These are phyloP conservation scores for Hybognathus amarus DNA, from an alignment of 2,797 vertebrate genomes.

Conservation along the genomic window DNA sequence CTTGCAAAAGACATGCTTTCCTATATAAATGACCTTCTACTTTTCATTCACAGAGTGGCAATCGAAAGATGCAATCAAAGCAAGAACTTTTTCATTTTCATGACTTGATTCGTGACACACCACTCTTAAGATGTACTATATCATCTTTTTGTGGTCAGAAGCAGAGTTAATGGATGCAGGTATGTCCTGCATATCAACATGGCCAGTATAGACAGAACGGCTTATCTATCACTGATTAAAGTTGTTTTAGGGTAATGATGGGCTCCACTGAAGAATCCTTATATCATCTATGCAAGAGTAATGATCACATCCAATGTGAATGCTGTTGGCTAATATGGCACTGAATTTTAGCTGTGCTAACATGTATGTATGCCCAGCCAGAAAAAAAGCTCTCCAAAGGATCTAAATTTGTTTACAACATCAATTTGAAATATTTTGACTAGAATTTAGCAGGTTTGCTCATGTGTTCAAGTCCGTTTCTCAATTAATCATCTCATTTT, in stretches of 20 bases:
- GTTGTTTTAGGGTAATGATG: background rate
- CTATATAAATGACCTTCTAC: slow-evolving; percentile 8
- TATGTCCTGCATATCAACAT: background rate
- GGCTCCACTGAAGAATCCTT: background rate
- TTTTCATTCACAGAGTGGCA: slow-evolving; percentile 19
- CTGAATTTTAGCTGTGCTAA: background rate
- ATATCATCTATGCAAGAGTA: background rate
- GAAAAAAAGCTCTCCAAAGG: background rate
- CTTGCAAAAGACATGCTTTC: background rate
- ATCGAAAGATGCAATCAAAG: slow-evolving; percentile 27
- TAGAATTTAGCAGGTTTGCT: no score
- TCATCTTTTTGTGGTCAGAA: slow-evolving; percentile 22
- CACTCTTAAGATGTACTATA: slow-evolving; percentile 18
- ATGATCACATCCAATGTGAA: background rate
- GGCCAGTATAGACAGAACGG: background rate
- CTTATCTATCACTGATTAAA: slow-evolving; percentile 17
- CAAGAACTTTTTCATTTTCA: slow-evolving; percentile 19
- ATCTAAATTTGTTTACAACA: no score
- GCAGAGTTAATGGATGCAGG: slow-evolving; percentile 22
- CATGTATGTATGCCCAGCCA: background rate
- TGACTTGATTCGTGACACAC: slow-evolving; percentile 15
- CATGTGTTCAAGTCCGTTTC: background rate
- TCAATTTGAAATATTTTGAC: no score
- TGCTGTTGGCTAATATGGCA: background rate
- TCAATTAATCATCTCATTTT: background rate